Evolutionary conservation across 2,888 invertebrate genomes (phyloP), one percentile per base, ranked within the genome.

Genomic region (Hydrotaea diabolus): DNA sequence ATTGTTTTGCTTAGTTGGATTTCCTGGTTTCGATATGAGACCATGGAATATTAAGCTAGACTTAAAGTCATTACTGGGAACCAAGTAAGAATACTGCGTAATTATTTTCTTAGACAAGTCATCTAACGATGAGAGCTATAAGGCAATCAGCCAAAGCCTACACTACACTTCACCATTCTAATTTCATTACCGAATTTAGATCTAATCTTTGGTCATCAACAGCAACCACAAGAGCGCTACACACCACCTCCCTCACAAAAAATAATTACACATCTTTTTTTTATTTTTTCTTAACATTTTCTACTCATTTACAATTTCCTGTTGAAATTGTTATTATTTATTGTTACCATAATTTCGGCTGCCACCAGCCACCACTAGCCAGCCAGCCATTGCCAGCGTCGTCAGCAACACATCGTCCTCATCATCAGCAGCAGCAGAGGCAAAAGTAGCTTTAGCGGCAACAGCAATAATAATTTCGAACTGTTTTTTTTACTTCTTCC

Each of bases 281-380:
- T 62, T 15, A 3, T 62, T 31, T 62, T 62, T 23, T 62, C 26
- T 31, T 31, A 62, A 69, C n/a, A 69, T 43, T 66, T 36, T 69
- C 69, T 31, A 49, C 36, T 31, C 49, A 57, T 39, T 59, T 19
- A 83, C 62, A 76, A 76, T 79, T 83, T 83, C 79, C 79, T 79
- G 79, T 77, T 71, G 19, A 43, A 4, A 49, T 66, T 64, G 43
- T 36, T 57, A 43, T 53, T 17, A 66, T 77, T 71, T 77, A 69
- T 71, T 66, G 46, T 77, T 55, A 36, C 46, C 57, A 17, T 46
- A 77, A 77, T 69, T 69, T 43, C 17, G 69, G 43, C 4, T 69
- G 46, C 21, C 43, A 39, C 9, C 21, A 2, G 46, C 69, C 46
- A 69, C 46, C 43, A 43, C 7, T 36, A 36, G 8, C 69, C 43